Percentiles rank a stretch among this genome's conserved stretches.
These are phyloP conservation scores for Ellobium chinense DNA, from an alignment of 2,888 invertebrate species.

Conservation along the genomic window DNA sequence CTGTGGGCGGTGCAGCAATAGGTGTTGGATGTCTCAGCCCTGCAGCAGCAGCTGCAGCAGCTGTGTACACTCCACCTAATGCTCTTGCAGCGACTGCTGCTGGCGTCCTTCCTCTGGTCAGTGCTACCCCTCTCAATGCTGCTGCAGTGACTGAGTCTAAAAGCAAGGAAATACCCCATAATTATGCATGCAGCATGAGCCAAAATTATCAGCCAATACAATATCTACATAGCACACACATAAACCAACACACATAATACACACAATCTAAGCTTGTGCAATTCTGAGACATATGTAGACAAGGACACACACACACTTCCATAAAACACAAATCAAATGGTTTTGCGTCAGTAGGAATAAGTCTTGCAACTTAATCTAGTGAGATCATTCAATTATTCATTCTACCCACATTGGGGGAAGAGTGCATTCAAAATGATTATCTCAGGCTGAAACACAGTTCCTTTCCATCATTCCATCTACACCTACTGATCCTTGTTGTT, in stretches of 20 bases:
- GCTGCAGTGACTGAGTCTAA: conserved; percentile 82
- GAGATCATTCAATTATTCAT: conserved; percentile 18
- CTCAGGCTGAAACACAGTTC: not conserved
- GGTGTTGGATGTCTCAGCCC: conserved; percentile 85
- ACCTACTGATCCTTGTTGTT: conserved; percentile 29
- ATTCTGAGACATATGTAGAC: not conserved
- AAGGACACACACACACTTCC: not conserved
- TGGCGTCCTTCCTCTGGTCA: conserved; percentile 87
- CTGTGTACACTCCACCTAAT: conserved; percentile 80
- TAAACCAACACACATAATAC: not conserved
- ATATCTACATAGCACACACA: not conserved
- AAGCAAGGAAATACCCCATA: not conserved
- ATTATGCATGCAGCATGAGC: not conserved
- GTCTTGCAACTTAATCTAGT: conserved; percentile 4
- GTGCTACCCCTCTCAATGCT: conserved; percentile 90
- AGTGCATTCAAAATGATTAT: conserved; percentile 27
- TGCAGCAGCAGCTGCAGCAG: conserved; percentile 85
- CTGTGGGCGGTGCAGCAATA: conserved; percentile 84
- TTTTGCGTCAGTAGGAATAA: not conserved
- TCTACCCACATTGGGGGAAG: not conserved
- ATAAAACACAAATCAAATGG: not conserved
- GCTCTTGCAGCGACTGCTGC: conserved; percentile 84
- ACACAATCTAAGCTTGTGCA: not conserved
- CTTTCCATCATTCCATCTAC: conserved; percentile 26
- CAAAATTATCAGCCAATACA: no score